Base-by-base conservation (phyloP, 2,888 invertebrate genomes). In the Cerceris ruficornis region DNA sequence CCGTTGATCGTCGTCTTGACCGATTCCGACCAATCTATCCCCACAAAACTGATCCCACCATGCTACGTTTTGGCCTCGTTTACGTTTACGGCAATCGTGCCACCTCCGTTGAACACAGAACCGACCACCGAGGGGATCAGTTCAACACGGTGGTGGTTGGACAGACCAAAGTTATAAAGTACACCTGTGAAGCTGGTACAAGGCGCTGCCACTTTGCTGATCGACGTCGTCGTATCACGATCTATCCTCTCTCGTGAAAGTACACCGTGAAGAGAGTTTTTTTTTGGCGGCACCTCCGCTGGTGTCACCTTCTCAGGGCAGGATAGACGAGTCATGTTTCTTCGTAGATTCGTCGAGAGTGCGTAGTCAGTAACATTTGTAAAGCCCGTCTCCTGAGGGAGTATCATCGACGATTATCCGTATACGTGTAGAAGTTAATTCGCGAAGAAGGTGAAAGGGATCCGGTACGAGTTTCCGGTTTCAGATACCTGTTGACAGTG, bases 111-210 rank as follows among this genome's bases (percentile, higher is more conserved):
- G 68, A 77, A 65, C 15, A 54, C 69, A 71, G 28, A 28, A 28
- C 68, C 64, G 77, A 58, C 78, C 71, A 76, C 78, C 82, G 50
- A 57, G 17, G 54, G 57, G 55, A 14, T 41, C 13, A 46, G 46
- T 17, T n/a, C 57, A 52, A 46, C 28, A 28, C 62, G 50, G 52
- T 67, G 60, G 60, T 76, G 67, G 70, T 64, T 58, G 54, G 50
- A 17, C 14, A 67, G 65, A 88, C 90, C 88, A 90, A 92, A 90
- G 90, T 92, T 91, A 92, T 92, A 92, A 92, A 92, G 91, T 86
- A 86, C 85, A 90, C 88, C 89, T 77, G 86, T 66, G 77, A 82
- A 83, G 85, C 86, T 78, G 81, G 83, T 81, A 81, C 85, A 86
- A 90, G 88, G 83, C 88, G 91, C 88, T 89, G 90, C 87, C 89